Conservation (phyloP, 2,888 invertebrate species). For the Pardosa pseudoannulata region DNA sequence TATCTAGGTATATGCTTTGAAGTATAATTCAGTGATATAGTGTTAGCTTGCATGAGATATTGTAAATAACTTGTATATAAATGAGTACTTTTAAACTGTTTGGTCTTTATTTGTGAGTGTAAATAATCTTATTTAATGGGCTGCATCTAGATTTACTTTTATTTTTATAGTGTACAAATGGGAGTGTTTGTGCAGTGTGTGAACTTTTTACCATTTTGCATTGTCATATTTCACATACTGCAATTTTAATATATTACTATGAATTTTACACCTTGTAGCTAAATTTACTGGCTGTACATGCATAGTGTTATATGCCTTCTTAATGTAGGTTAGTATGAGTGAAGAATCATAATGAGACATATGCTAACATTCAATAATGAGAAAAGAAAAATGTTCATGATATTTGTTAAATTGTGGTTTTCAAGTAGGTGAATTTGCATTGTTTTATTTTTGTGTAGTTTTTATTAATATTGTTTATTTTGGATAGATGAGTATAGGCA, state of each 20-base stretch:
- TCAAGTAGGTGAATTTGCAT: too few relatives aligned
- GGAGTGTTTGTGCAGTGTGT: constrained; percentile 48
- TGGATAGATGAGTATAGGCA: neutral
- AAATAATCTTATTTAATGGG: constrained; percentile 65
- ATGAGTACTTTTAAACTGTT: constrained; percentile 61
- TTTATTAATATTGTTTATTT: neutral
- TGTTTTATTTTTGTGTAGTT: too few relatives aligned
- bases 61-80: constrained; percentile 60
- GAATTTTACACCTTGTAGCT: constrained; percentile 58
- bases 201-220: constrained; percentile 70
- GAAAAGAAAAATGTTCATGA: too few relatives aligned
- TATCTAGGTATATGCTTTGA: constrained; percentile 16
- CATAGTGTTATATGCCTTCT: constrained; percentile 30
- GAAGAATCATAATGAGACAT: constrained; percentile 6
- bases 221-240: constrained; percentile 57
- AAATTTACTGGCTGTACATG: constrained; percentile 41
- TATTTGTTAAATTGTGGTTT: too few relatives aligned
- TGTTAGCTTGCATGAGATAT: constrained; percentile 62
- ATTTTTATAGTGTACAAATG: constrained; percentile 71
- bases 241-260: constrained; percentile 60
- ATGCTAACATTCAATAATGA: too few relatives aligned
- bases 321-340: neutral
- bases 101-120: constrained; percentile 61
- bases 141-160: constrained; percentile 64
- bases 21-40: constrained; percentile 42